Evolutionary conservation across 2,888 invertebrate species (phyloP).

Genomic region (Tholera decimalis): DNA sequence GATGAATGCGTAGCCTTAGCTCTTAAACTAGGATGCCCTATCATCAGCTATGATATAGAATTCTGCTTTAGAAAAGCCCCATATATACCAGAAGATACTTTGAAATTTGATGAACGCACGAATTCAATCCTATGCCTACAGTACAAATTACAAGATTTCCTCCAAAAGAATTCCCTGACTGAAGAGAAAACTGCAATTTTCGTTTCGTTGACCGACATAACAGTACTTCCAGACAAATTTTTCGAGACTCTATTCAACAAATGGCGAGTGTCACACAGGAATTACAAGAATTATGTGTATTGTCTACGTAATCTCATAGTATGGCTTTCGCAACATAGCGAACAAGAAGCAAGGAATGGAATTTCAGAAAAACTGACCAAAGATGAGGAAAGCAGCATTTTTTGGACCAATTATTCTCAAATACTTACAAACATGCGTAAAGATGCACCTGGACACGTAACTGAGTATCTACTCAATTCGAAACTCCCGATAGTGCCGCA

Average conservation of each 20-base stretch:
- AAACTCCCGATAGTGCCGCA: neutral
- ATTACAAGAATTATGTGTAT: neutral
- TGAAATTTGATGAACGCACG: conserved; percentile 38
- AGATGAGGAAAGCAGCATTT: conserved; percentile 15
- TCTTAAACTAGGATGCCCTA: conserved; percentile 67
- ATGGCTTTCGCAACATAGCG: conserved; percentile 37
- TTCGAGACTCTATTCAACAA: conserved; percentile 61
- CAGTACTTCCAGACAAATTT: conserved; percentile 54
- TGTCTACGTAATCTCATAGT: neutral
- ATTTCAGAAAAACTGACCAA: conserved; percentile 18
- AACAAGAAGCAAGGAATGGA: neutral
- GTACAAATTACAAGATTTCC: conserved; percentile 63
- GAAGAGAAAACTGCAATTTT: conserved; percentile 67
- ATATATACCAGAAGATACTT: conserved; percentile 63
- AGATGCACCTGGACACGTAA: neutral
- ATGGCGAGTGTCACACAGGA: conserved; percentile 20
- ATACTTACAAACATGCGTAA: conserved; percentile 31
- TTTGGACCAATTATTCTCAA: conserved; percentile 12
- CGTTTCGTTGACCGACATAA: conserved; percentile 62
- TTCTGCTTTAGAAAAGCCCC: conserved; percentile 67
- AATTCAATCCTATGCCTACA: conserved; percentile 56
- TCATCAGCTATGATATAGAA: conserved; percentile 71
- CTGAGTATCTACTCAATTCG: conserved; percentile 29
- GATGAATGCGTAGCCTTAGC: conserved; percentile 73
- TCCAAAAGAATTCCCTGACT: conserved; percentile 58